phyloP scores from a whole-genome alignment of 2,797 vertebrate genomes.

The Hylomyscus alleni region DNA sequence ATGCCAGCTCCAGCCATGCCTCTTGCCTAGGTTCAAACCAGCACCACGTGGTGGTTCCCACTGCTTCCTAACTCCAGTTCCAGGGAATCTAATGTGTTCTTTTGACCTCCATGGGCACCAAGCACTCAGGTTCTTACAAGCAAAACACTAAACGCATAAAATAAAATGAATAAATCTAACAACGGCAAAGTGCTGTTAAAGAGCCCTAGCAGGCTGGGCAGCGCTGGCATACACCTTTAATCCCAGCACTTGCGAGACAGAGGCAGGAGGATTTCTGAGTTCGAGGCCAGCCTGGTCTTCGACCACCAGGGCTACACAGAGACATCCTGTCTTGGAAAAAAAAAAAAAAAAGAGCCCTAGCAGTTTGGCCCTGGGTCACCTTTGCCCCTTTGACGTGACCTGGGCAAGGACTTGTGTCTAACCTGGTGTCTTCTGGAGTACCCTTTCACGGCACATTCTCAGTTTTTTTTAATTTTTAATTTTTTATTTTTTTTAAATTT shows the following conservation, averaged over 20 bases:
- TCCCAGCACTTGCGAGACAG: too few relatives aligned
- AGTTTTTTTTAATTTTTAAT: not conserved
- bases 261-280: too few relatives aligned
- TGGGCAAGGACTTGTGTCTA: not conserved
- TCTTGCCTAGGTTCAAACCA: not conserved
- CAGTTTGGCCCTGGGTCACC: not conserved
- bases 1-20: too few relatives aligned
- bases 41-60: not conserved
- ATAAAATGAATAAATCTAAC: not conserved
- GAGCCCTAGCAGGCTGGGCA: too few relatives aligned
- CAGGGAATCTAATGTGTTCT: not conserved
- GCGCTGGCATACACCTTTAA: too few relatives aligned
- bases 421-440: fast-evolving
- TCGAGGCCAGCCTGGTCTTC: too few relatives aligned
- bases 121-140: not conserved
- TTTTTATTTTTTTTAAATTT: too few relatives aligned
- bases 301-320: too few relatives aligned
- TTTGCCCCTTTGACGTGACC: not conserved
- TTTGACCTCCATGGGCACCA: not conserved
- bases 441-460: not conserved
- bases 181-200: not conserved
- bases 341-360: too few relatives aligned
- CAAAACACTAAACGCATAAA: not conserved
- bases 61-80: not conserved
- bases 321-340: too few relatives aligned